Base-by-base conservation (phyloP, 2,113 vertebrate species). In the Aphelocoma coerulescens region DNA sequence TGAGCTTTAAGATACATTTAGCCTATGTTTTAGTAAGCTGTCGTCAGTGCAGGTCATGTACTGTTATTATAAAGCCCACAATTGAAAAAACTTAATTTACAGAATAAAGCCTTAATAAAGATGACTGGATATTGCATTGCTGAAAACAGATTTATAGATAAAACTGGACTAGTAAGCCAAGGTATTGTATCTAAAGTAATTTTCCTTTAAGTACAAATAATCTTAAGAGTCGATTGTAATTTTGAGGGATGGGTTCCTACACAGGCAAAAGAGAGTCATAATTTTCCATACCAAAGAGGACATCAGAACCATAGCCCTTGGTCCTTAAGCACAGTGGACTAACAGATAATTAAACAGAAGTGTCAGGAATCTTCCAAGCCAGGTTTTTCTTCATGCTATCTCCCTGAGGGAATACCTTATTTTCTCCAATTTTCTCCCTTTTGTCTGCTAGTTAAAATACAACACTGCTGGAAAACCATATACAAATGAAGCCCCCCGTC, bases 101-200 rank as follows among this genome's bases (percentile, higher is more conserved):
- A 73, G 62, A 91, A 72, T 65, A 79, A 91, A 93, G 39, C 66
- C 63, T 82, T 82, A 68, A 83, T 75, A 91, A 93, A 95, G 57
- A 82, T 76, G 41, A 82, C 61, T 85, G 49, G 39, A 67, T 91
- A 88, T 75, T 85, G 27, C 54, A 76, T 44, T 68, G 71, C 41
- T 85, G 54, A 85, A 94, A 95, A 85, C 35, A 85, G 66, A 95
- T 91, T 73, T 88, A 75, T 63, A 94, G 69, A 72, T 76, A 91
- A 91, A 95, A 75, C 35, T 72, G 44, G 27, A 65, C 71, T 44
- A 52, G 33, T 27, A 76, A 88, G 59, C 49, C 90, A 82, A 91
- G 73, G 73, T 21, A 41, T 52, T 71, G 55, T 82, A 81, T 93
- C 72, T 93, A 69, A 52, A 83, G 49, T 49, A 80, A 72, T 89